These are phyloP conservation scores for Lasioglossum vierecki DNA, from an alignment of 2,888 invertebrate genomes.

Conservation along the genomic window DNA sequence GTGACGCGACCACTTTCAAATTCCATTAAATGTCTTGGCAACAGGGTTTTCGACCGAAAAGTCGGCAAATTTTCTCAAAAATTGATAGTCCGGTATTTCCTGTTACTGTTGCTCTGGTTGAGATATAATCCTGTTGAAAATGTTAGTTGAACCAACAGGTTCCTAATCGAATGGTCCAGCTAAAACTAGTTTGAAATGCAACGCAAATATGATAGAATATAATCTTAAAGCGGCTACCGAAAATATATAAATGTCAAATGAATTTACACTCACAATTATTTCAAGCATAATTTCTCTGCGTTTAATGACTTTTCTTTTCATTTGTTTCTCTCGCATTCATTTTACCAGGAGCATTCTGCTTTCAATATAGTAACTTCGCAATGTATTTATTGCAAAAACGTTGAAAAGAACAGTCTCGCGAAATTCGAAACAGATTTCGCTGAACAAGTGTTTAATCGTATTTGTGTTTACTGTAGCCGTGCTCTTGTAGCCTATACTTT, in stretches of 20 bases:
- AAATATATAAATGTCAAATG: neutral
- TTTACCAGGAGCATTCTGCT: neutral
- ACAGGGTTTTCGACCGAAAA: neutral
- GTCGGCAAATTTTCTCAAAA: neutral
- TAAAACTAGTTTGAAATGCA: neutral
- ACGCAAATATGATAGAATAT: neutral
- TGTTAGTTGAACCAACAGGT: neutral
- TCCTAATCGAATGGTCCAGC: neutral
- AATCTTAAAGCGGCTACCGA: neutral
- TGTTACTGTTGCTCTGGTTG: neutral
- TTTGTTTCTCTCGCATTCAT: neutral
- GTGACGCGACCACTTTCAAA: neutral
- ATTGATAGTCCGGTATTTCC: neutral
- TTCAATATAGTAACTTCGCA: neutral
- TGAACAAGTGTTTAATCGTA: conserved; percentile 27
- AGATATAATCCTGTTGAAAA: neutral
- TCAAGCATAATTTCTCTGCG: neutral
- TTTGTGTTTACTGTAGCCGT: conserved; percentile 45
- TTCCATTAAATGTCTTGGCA: neutral
- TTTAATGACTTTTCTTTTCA: neutral
- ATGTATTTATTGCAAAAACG: too few species aligned
- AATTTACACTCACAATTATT: neutral
- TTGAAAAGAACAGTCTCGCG: neutral
- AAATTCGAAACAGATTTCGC: neutral
- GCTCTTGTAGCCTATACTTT: conserved; percentile 56